Base-by-base conservation (phyloP, 1,140 invertebrate genomes). In the Adoxophyes honmai region DNA sequence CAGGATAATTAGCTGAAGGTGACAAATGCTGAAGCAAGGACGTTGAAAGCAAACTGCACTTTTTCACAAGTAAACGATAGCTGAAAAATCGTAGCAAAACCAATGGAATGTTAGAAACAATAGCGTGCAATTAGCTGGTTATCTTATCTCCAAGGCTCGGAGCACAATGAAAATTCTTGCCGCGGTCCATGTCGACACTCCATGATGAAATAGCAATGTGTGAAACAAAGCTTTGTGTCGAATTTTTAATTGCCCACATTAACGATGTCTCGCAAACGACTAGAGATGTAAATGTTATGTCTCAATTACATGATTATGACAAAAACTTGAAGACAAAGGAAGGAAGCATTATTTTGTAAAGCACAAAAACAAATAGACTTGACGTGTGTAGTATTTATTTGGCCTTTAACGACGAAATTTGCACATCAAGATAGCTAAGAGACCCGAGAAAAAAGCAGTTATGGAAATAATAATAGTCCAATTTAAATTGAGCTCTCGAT, bases 71-170 rank as follows among this genome's bases (percentile, higher is more conserved):
- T n/a, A n/a, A n/a, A n/a, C n/a, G n/a, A n/a, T n/a, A n/a, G 21
- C 21, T 28, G 21, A 28, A 48, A 48, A 48, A 21, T 0, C 21
- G 9, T 39, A 18, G 10, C 4, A 38, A 7, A 28, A 48, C 42
- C 42, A 21, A 48, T 48, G 42, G 42, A 48, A 48, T 48, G 42
- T 48, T 48, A 10, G 21, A 48, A 48, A 48, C 42, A 48, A 48
- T 48, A 18, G 42, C 18, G 42, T 51, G 38, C 34, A 57, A 59
- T 61, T 62, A 53, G 61, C 59, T n/a, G 44, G 8, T 36, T 77
- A 78, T 81, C 75, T 81, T 77, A 81, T 78, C 77, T 62, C 51
- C 67, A 76, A 75, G 70, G 73, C 56, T 72, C 36, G 55, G 56
- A 68, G 62, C 42, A 81, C 74, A 81, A 78, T 78, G 67, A 66